Evolutionary conservation across 2,888 invertebrate species (phyloP).

Genomic region (Lepidochitona cinerea): DNA sequence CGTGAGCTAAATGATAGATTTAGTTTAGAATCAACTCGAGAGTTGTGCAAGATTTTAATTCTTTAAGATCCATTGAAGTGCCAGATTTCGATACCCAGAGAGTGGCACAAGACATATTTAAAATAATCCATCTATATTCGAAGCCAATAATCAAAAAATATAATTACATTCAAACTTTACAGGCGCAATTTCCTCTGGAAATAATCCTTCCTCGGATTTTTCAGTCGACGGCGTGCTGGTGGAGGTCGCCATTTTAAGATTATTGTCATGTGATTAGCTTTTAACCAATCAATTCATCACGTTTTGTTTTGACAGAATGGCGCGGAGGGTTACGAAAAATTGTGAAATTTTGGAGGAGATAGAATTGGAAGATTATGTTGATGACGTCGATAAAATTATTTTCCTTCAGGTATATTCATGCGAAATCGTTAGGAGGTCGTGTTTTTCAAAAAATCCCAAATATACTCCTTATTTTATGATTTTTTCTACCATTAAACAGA

Average conservation of each 20-base stretch:
- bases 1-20: no score
- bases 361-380: not conserved
- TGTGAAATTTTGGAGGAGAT: not conserved
- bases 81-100: no score
- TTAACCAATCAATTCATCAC: not conserved
- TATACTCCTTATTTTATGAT: no score
- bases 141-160: not conserved
- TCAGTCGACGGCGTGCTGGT: not conserved
- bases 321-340: not conserved
- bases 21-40: no score
- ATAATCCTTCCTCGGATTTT: not conserved
- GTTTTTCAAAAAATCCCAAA: no score
- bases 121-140: not conserved
- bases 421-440: no score
- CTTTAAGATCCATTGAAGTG: no score
- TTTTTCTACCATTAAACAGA: no score
- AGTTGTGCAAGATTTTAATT: no score
- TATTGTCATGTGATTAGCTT: not conserved
- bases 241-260: not conserved
- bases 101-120: no score
- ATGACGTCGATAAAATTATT: not conserved
- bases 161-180: constrained; percentile 46
- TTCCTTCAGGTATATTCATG: not conserved
- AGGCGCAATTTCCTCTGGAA: constrained; percentile 24
- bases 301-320: no score